Base-by-base conservation (phyloP, 2,113 vertebrate genomes). In the Steatornis caripensis region DNA sequence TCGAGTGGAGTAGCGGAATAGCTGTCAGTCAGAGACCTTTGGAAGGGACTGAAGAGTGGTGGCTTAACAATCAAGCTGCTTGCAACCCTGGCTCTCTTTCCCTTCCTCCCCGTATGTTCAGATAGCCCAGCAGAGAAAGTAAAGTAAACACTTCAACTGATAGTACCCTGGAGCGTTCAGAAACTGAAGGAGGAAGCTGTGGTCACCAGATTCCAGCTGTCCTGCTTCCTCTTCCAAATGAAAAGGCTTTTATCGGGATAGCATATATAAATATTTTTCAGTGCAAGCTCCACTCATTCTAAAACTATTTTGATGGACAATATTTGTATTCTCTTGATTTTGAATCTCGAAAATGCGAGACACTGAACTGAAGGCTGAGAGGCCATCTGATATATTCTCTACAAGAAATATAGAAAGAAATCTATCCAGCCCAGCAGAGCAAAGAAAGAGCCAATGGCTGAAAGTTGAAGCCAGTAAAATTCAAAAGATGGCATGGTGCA, bases 181-280 rank as follows among this genome's bases (percentile, higher is more conserved):
- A 77, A 89, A 51, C 68, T 66, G 68, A 84, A 95, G 79, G 21
- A 53, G 80, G 76, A 91, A 77, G 24, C 75, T 72, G 62, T 90
- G 64, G 60, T 81, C 68, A 90, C 64, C 79, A 74, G 26, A 88
- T 92, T 84, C 82, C 71, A 91, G 58, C 84, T 96, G 91, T 91
- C 58, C 48, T 62, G 37, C 83, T 95, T 93, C 53, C 46, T 77
- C 23, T 88, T 79, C 49, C 55, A 88, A 82, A 90, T 89, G 51
- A 80, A 90, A 90, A 83, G 29, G 26, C 66, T 84, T 95, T 95
- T 90, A 77, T 88, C 71, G 32, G 75, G 34, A 29, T 58, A 78
- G 24, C 3, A 10, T 64, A 48, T 83, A 85, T 43, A 94, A 94
- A 80, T 70, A 74, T 58, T 90, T 93, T 74, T 34, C 30, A 39